Conservation (phyloP, 2,888 invertebrate species). For the Drosophila monieri region DNA sequence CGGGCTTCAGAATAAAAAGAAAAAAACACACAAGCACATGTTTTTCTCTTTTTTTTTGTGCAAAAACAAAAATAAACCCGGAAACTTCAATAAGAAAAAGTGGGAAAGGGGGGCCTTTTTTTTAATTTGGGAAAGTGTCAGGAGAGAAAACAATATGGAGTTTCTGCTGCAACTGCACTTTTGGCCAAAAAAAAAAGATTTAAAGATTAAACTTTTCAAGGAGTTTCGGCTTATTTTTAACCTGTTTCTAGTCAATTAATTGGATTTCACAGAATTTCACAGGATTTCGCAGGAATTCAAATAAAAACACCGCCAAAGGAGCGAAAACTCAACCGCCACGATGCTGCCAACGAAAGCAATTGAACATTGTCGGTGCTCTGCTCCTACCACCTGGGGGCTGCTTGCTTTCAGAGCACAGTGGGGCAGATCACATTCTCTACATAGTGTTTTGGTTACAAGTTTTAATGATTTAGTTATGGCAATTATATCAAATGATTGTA, state of each 20-base stretch:
- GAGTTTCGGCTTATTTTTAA: neutral
- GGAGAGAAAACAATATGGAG: neutral
- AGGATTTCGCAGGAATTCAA: slow-evolving; percentile 3
- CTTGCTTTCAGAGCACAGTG: slow-evolving; percentile 25
- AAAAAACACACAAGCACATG: slow-evolving; percentile 22
- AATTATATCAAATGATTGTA: too few relatives aligned
- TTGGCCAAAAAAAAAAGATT: neutral
- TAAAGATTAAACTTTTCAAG: neutral
- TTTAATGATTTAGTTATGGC: too few relatives aligned
- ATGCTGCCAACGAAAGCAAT: slow-evolving; percentile 38
- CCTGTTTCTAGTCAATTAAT: neutral
- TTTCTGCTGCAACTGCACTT: neutral
- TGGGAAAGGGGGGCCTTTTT: neutral
- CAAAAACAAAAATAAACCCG: slow-evolving; percentile 15
- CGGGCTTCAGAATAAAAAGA: slow-evolving; percentile 9
- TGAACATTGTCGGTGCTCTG: slow-evolving; percentile 10
- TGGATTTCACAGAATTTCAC: neutral
- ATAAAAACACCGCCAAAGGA: slow-evolving; percentile 11
- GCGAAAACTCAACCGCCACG: slow-evolving; percentile 23
- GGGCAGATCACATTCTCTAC: neutral
- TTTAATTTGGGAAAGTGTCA: neutral
- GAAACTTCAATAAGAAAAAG: neutral
- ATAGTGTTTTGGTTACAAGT: too few relatives aligned
- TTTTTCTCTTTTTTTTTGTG: slow-evolving; percentile 10
- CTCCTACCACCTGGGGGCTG: slow-evolving; percentile 13